phyloP scores from a whole-genome alignment of 1,140 invertebrate genomes.

The silkworm (Bombyx mori) region ASM3026992v2 NC_085127.1:13411001-13411500 shows the following conservation, averaged over 20 bases:
- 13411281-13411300: constrained; percentile 12
- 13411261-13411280: constrained; percentile 6
- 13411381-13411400: constrained; percentile 5
- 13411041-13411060: constrained; percentile 20
- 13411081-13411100: constrained; percentile 10
- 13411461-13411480: constrained; percentile 59
- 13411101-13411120: constrained; percentile 1
- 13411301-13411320: constrained; percentile 12
- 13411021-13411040: constrained; percentile 17
- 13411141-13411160: constrained; percentile 3
- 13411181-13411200: not conserved
- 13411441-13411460: constrained; percentile 45
- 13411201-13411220: constrained; percentile 15
- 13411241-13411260: constrained; percentile 19
- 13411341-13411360: constrained; percentile 13
- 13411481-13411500: constrained; percentile 36
- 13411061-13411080: constrained; percentile 23
- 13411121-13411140: constrained; percentile 12
- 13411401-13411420: constrained; percentile 15
- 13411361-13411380: constrained; percentile 11
- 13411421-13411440: constrained; percentile 22
- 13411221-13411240: constrained; percentile 20
- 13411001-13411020: constrained; percentile 20
- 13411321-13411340: constrained; percentile 12
- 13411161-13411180: not conserved